Base-by-base conservation (phyloP, 1,140 invertebrate species). In the Bilobella aurantiaca region DNA sequence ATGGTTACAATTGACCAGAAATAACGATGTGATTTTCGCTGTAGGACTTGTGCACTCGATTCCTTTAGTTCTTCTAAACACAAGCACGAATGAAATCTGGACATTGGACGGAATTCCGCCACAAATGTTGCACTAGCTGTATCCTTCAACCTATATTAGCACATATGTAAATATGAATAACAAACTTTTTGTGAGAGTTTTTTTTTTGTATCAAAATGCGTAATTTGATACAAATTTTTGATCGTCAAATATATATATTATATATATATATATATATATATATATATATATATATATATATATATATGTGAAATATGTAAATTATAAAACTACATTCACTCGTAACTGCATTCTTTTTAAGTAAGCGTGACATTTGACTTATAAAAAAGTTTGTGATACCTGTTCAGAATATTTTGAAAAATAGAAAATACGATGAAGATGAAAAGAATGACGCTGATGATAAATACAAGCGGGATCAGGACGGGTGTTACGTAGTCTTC, bases 21-120 rank as follows among this genome's bases (percentile, higher is more conserved):
- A 46, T 68, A 72, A 16, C 69, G 65, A 25, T 63, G 49, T 25
- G 68, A 69, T 31, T 72, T 58, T 29, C 56, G 62, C 31, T 59
- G 58, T 21, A 70, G 25, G 16, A 3, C 30, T 18, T 62, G 3
- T 25, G 12, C 8, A 27, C 46, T 21, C 12, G 21, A 5, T 46
- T 31, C 21, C 25, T 62, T 37, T 3, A 62, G 37, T 18, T 34
- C 32, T 18, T 34, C n/a, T 14, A 62, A 14, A 18, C 27, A 12
- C 3, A 62, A 27, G 3, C 5, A 21, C 5, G 59, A 42, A 25
- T 46, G 59, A 27, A 62, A 46, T 21, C 32, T 12, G 37, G 59
- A 53, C 25, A 5, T 53, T 42, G n/a, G n/a, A n/a, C n/a, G 34
- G 34, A 8, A 42, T 42, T 42, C 8, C 34, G 34, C 34, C 8